A percentile compares a stretch with the other conserved stretches of the same genome.
Evolutionary conservation across 2,797 vertebrate species (phyloP).

Genomic region (Bradypodion ventrale): DNA sequence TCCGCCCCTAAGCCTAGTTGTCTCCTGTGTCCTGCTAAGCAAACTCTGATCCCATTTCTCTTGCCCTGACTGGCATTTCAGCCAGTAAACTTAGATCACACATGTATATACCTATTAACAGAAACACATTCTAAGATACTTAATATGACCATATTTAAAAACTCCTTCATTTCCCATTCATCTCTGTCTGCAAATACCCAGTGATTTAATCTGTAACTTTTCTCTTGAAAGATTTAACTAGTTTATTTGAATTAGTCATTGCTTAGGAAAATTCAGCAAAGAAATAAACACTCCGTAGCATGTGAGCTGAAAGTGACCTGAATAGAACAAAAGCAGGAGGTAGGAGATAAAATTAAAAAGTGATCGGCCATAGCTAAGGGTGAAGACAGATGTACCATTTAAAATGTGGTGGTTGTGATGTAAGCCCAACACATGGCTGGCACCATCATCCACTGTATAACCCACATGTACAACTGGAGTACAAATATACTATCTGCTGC

Average conservation of each 20-base stretch:
- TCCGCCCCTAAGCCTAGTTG: neutral
- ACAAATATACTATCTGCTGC: neutral
- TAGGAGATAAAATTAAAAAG: constrained; percentile 10
- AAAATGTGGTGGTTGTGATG: neutral
- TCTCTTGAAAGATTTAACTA: constrained; percentile 28
- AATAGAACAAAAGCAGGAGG: constrained; percentile 25
- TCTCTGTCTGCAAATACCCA: constrained; percentile 7
- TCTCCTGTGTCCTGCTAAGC: neutral
- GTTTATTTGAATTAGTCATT: constrained; percentile 44
- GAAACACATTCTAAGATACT: constrained; percentile 17
- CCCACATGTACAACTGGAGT: neutral
- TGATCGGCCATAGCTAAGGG: neutral
- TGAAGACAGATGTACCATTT: constrained; percentile 14
- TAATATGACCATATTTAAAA: constrained; percentile 11
- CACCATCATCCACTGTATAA: neutral
- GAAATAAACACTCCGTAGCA: constrained; percentile 36
- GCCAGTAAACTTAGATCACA: neutral
- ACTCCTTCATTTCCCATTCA: neutral
- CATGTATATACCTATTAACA: constrained; percentile 3
- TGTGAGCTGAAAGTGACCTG: constrained; percentile 24
- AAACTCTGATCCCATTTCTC: neutral
- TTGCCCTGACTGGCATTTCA: constrained; percentile 11
- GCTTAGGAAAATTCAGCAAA: constrained; percentile 33
- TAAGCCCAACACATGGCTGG: neutral
- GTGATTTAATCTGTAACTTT: constrained; percentile 27